Evolutionary conservation across 2,113 vertebrate species (phyloP).

Genomic region (Canis aureus): DNA sequence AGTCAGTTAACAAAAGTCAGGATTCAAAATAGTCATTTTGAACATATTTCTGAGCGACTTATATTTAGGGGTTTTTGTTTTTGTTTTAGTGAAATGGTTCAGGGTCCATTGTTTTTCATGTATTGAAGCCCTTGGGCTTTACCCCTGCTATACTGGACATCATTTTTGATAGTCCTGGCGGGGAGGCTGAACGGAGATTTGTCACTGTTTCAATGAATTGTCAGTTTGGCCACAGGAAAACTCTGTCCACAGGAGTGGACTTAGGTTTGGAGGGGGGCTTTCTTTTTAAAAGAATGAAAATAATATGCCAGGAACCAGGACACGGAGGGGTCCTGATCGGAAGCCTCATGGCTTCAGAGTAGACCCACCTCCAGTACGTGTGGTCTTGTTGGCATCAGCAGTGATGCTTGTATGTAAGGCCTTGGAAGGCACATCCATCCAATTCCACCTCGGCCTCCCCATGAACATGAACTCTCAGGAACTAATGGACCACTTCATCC

Average conservation of each 20-base stretch:
- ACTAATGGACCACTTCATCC: not conserved
- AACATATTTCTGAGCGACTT: not conserved
- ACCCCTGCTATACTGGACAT: not conserved
- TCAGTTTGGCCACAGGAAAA: not conserved
- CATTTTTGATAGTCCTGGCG: not conserved
- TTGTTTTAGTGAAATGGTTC: not conserved
- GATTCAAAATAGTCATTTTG: not conserved
- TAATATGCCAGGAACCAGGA: not conserved
- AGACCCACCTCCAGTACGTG: too few species aligned
- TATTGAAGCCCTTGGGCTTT: not conserved
- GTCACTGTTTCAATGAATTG: not conserved
- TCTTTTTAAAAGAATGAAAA: not conserved
- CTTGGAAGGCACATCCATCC: not conserved
- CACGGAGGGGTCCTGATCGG: not conserved
- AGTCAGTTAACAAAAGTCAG: not conserved
- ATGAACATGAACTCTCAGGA: not conserved
- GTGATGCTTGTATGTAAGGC: too few species aligned
- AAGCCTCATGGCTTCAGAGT: not conserved
- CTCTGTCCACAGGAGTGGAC: not conserved
- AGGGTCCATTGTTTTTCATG: not conserved
- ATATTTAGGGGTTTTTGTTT: not conserved
- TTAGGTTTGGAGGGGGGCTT: not conserved
- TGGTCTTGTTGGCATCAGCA: not conserved
- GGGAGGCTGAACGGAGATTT: accelerated
- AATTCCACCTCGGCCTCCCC: too few species aligned